Conservation (phyloP, 2,113 vertebrate genomes). For the Dissostichus mawsoni region DNA sequence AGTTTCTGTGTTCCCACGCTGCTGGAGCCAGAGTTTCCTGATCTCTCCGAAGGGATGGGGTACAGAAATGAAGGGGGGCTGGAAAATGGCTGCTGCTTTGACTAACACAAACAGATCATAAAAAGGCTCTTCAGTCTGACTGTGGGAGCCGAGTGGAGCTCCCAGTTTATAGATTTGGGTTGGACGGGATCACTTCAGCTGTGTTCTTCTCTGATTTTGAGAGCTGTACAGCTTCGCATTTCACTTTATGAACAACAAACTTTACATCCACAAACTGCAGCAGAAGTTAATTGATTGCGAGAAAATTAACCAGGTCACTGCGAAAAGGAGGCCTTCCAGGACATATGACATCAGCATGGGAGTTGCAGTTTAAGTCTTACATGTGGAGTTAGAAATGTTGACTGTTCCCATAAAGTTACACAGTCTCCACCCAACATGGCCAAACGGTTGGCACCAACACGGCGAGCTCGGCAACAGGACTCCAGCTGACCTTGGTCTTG, state of each 20-base stretch:
- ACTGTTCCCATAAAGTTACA: slow-evolving; percentile 25
- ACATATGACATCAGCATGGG: slow-evolving; percentile 45
- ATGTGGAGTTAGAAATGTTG: slow-evolving; percentile 43
- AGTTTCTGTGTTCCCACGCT: slow-evolving; percentile 66
- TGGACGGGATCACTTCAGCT: slow-evolving; percentile 19
- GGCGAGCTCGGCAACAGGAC: slow-evolving; percentile 21
- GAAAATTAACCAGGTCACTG: slow-evolving; percentile 43
- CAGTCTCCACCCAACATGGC: slow-evolving; percentile 30
- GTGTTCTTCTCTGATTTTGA: slow-evolving; percentile 20
- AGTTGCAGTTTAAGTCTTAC: slow-evolving; percentile 32
- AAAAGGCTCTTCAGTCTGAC: slow-evolving; percentile 69
- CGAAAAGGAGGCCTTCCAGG: slow-evolving; percentile 36
- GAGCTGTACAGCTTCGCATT: slow-evolving; percentile 18
- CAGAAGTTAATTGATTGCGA: slow-evolving; percentile 19
- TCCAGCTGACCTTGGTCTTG: slow-evolving; percentile 41
- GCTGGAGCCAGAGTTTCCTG: slow-evolving; percentile 51
- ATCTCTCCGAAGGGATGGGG: slow-evolving; percentile 40
- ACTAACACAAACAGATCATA: slow-evolving; percentile 76
- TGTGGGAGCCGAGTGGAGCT: slow-evolving; percentile 58
- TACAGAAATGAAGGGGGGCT: slow-evolving; percentile 22
- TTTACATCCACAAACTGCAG: not conserved
- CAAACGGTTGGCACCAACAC: slow-evolving; percentile 28
- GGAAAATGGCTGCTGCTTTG: slow-evolving; percentile 62
- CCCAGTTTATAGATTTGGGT: slow-evolving; percentile 45
- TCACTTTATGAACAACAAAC: slow-evolving; percentile 46